phyloP scores from a whole-genome alignment of 2,888 invertebrate species.

The Sesia bembeciformis region DNA sequence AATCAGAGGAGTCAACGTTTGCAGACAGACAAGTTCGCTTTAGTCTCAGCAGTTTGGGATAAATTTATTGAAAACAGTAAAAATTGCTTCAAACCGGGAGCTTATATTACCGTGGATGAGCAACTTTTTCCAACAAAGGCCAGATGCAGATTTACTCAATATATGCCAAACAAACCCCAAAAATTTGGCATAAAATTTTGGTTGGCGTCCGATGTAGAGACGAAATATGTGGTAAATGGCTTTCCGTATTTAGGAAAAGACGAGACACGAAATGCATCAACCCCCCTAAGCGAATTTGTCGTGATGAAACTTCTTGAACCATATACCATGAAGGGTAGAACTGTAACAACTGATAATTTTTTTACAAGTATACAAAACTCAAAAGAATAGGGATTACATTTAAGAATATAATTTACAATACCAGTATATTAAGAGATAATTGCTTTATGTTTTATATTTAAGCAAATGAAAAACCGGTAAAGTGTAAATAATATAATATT shows the following conservation, averaged over 20 bases:
- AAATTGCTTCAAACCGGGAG: not conserved
- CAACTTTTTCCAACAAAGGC: not conserved
- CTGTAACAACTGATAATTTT: not conserved
- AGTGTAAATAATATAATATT: too few species aligned
- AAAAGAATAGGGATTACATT: too few species aligned
- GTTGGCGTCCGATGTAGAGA: not conserved
- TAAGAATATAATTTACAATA: too few species aligned
- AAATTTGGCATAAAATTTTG: not conserved
- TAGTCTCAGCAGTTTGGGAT: not conserved
- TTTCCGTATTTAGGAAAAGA: not conserved
- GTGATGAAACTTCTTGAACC: not conserved
- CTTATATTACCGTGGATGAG: not conserved
- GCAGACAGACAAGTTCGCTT: not conserved
- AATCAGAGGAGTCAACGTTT: not conserved
- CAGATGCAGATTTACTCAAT: not conserved
- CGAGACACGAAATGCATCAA: too few species aligned
- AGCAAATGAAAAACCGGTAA: too few species aligned
- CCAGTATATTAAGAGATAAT: too few species aligned
- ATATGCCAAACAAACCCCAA: not conserved
- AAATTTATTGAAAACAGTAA: not conserved
- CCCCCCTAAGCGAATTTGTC: not conserved
- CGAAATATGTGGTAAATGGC: not conserved
- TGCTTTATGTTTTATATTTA: too few species aligned
- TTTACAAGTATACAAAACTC: not conserved
- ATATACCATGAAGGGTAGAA: not conserved